Evolutionary conservation across 2,113 vertebrate genomes (phyloP).

Genomic region (Eretmochelys imbricata): DNA sequence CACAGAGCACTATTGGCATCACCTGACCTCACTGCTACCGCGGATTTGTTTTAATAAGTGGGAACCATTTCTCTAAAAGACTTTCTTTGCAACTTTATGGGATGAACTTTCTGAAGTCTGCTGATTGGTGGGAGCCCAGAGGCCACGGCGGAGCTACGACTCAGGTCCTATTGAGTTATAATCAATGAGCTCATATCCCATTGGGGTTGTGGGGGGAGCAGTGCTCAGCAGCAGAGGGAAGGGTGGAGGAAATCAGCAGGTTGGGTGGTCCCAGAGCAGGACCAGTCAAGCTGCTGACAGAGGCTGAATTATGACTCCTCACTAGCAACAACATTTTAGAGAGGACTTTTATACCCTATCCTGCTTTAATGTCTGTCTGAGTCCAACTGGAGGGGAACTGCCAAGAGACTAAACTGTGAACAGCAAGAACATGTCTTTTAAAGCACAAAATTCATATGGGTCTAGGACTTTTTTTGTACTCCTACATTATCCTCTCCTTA

Average conservation of each 20-base stretch:
- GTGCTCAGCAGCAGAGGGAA: neutral
- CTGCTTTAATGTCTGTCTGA: constrained; percentile 28
- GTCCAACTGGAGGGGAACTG: constrained; percentile 16
- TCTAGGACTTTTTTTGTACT: constrained; percentile 54
- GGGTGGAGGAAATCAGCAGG: neutral
- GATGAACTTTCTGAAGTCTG: neutral
- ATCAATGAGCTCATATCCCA: constrained; percentile 52
- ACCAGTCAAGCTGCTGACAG: constrained; percentile 48
- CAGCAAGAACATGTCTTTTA: constrained; percentile 63
- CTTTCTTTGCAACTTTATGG: rapidly evolving
- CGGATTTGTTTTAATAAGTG: neutral
- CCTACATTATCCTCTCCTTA: constrained; percentile 20
- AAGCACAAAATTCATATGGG: constrained; percentile 25
- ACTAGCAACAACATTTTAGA: neutral
- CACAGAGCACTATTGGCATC: neutral
- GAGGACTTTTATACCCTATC: neutral
- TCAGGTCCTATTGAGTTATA: constrained; percentile 43
- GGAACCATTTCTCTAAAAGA: neutral
- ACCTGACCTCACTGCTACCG: neutral
- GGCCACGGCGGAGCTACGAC: neutral
- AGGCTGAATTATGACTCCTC: constrained; percentile 40
- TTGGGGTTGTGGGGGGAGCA: neutral
- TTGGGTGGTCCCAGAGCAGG: constrained; percentile 56
- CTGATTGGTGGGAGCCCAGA: neutral
- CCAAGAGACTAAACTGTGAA: neutral